Conservation (phyloP, 1,140 invertebrate genomes). For the Brachystomella parvula region DNA sequence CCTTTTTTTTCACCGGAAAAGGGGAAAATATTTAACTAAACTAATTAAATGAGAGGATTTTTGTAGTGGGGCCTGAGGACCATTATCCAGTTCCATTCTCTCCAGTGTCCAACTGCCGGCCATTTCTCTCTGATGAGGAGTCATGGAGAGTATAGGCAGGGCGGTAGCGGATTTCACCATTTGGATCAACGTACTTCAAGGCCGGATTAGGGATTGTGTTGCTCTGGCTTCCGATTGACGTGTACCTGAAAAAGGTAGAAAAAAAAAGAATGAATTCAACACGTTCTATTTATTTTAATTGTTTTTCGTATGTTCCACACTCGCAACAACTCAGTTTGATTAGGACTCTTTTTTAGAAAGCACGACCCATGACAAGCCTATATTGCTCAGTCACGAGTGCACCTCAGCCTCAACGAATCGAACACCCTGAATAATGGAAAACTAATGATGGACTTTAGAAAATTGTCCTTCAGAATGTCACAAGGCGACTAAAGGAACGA, state of each 20-base stretch:
- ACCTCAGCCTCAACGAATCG: too few relatives aligned
- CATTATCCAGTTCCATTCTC: background rate
- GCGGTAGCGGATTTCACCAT: slow-evolving; percentile 52
- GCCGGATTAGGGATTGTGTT: slow-evolving; percentile 74
- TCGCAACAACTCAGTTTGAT: too few relatives aligned
- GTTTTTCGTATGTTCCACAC: too few relatives aligned
- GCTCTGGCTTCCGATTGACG: slow-evolving; percentile 68
- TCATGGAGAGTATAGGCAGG: slow-evolving; percentile 73
- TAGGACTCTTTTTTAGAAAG: too few relatives aligned
- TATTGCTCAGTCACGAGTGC: too few relatives aligned
- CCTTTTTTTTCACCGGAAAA: too few relatives aligned
- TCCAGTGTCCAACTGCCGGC: slow-evolving; percentile 47
- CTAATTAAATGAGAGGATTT: background rate
- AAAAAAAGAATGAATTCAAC: background rate
- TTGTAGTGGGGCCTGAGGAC: background rate
- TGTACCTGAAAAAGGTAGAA: slow-evolving; percentile 55
- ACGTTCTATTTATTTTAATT: too few relatives aligned
- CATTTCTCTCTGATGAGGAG: slow-evolving; percentile 61
- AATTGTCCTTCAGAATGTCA: too few relatives aligned
- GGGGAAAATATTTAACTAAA: background rate
- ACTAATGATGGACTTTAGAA: too few relatives aligned
- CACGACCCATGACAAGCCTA: too few relatives aligned
- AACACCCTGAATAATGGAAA: too few relatives aligned
- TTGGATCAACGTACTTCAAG: slow-evolving; percentile 47
- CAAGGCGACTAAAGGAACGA: background rate